phyloP scores from a whole-genome alignment of 1,140 invertebrate genomes.

The Drosophila pseudoobscura region DNA sequence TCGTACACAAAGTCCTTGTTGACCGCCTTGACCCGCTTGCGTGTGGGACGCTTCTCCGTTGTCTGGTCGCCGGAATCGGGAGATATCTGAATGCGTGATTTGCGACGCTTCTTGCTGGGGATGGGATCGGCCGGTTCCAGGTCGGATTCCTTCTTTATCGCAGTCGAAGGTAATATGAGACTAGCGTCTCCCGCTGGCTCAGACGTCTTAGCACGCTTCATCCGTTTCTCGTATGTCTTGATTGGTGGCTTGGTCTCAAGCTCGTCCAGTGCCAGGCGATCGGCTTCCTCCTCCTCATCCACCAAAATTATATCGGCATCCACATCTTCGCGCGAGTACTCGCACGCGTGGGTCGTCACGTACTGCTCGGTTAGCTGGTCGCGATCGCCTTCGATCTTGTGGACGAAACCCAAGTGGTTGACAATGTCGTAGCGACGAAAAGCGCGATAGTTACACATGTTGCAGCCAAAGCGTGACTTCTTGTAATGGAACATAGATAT shows the following conservation, averaged over 20 bases:
- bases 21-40: slow-evolving; percentile 87
- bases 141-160: slow-evolving; percentile 51
- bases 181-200: slow-evolving; percentile 33
- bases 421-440: slow-evolving; percentile 85
- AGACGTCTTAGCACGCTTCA: slow-evolving; percentile 53
- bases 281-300: slow-evolving; percentile 34
- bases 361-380: slow-evolving; percentile 68
- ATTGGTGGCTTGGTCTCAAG: slow-evolving; percentile 35
- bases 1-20: slow-evolving; percentile 89
- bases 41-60: slow-evolving; percentile 84
- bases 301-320: slow-evolving; percentile 74
- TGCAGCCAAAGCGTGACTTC: slow-evolving; percentile 85
- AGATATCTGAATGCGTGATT: slow-evolving; percentile 62
- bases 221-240: slow-evolving; percentile 62
- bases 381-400: slow-evolving; percentile 77
- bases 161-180: slow-evolving; percentile 25
- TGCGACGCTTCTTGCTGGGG: slow-evolving; percentile 59
- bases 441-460: slow-evolving; percentile 85
- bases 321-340: slow-evolving; percentile 76
- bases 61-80: slow-evolving; percentile 55
- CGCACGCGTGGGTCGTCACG: slow-evolving; percentile 73
- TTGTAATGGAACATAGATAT: slow-evolving; percentile 85
- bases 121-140: slow-evolving; percentile 32
- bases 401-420: slow-evolving; percentile 85
- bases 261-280: not conserved